Conservation (phyloP, 2,888 invertebrate species). For the Coecobrya sp. region DNA sequence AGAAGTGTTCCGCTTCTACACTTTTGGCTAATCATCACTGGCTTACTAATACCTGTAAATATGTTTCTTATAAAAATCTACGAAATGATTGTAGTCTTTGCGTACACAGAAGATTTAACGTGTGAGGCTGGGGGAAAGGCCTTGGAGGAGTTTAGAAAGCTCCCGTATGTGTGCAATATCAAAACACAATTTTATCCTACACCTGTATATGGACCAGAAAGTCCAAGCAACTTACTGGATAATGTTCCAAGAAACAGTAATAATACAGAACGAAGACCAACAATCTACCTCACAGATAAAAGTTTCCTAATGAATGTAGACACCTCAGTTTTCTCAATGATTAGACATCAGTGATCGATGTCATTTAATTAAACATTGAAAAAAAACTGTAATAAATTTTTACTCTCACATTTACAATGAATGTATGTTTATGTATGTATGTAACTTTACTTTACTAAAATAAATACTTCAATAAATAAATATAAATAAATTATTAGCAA, state of each 20-base stretch:
- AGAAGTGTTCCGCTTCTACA: conserved; percentile 24
- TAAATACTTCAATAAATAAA: not conserved
- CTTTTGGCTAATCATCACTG: conserved; percentile 59
- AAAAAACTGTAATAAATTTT: too few species aligned
- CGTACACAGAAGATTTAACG: conserved; percentile 53
- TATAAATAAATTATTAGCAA: not conserved
- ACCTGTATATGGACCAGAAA: conserved; percentile 35
- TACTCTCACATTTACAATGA: too few species aligned
- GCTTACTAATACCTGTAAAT: conserved; percentile 1
- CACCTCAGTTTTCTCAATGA: not conserved
- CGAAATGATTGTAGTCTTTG: conserved; percentile 72
- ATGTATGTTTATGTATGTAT: too few species aligned
- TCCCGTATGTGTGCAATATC: conserved; percentile 63
- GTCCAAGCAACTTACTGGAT: not conserved
- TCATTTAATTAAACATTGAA: not conserved
- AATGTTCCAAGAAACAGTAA: not conserved
- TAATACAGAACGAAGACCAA: not conserved
- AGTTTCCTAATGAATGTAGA: conserved; percentile 19
- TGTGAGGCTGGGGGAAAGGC: conserved; percentile 47
- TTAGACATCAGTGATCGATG: not conserved
- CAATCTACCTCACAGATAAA: conserved; percentile 8
- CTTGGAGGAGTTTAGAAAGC: conserved; percentile 63
- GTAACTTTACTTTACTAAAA: not conserved
- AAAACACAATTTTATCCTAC: conserved; percentile 56
- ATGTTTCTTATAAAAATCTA: conserved; percentile 60